Evolutionary conservation across 64 coral and sea anemone species (phyloP).

Genomic region (Cladopsammia gracilis): DNA sequence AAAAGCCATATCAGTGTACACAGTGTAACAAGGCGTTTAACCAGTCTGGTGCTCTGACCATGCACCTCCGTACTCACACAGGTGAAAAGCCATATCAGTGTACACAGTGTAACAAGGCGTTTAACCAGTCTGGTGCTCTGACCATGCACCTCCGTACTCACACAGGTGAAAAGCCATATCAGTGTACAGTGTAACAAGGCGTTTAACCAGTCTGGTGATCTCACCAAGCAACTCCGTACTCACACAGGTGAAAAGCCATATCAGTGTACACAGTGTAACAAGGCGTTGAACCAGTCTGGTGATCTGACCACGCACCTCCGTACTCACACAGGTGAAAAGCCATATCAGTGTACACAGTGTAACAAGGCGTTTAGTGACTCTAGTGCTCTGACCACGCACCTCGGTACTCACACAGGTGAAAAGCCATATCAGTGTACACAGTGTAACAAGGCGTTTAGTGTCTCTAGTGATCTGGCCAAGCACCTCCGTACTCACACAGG

Average conservation of each 20-base stretch:
- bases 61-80: background rate
- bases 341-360: background rate
- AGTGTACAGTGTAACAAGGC: slow-evolving; percentile 1
- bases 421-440: slow-evolving; percentile 5
- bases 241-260: slow-evolving; percentile 8
- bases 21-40: background rate
- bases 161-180: slow-evolving; percentile 8
- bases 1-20: slow-evolving; percentile 1
- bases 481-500: background rate
- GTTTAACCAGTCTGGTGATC: background rate
- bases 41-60: background rate
- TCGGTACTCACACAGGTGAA: background rate
- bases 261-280: slow-evolving; percentile 5
- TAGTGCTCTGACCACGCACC: background rate
- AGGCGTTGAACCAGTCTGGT: background rate
- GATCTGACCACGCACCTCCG: background rate
- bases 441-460: background rate
- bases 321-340: slow-evolving; percentile 8
- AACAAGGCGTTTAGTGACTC: background rate
- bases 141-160: background rate
- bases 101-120: background rate
- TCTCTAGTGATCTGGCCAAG: background rate
- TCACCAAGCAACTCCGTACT: background rate
- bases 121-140: background rate
- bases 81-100: slow-evolving; percentile 8